Evolutionary conservation across 2,113 vertebrate species (phyloP).

Genomic region (Corvus hawaiiensis): DNA sequence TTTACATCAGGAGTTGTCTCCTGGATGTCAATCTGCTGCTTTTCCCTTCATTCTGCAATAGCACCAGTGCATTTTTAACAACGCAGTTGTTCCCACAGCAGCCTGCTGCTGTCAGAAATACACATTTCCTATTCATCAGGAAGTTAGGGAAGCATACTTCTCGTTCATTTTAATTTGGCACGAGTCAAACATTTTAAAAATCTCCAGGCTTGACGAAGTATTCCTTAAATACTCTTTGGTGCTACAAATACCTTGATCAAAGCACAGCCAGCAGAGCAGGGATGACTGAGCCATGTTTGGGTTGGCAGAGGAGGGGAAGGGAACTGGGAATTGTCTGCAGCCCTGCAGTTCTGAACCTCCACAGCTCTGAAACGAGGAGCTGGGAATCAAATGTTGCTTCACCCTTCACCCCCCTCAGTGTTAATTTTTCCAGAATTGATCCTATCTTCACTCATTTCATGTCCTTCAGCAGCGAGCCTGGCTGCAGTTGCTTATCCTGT

Average conservation of each 20-base stretch:
- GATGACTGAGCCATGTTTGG: accelerated
- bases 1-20: not conserved
- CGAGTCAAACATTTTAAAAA: not conserved
- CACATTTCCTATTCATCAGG: not conserved
- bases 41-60: not conserved
- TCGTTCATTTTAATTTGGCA: not conserved
- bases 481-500: not conserved
- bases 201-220: not conserved
- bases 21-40: not conserved
- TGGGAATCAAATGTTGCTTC: not conserved
- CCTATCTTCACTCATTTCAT: not conserved
- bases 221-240: not conserved
- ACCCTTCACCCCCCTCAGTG: not conserved
- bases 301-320: not conserved
- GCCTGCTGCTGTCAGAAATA: not conserved
- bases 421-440: not conserved
- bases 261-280: not conserved
- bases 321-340: not conserved
- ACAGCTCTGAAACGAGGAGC: not conserved
- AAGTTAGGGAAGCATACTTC: not conserved
- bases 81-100: not conserved
- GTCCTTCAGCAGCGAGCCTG: not conserved
- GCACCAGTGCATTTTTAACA: not conserved
- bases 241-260: not conserved
- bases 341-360: not conserved